Evolutionary conservation across 2,797 vertebrate species (phyloP), one percentile per base, ranked within the genome.

Genomic region (Merluccius polli): DNA sequence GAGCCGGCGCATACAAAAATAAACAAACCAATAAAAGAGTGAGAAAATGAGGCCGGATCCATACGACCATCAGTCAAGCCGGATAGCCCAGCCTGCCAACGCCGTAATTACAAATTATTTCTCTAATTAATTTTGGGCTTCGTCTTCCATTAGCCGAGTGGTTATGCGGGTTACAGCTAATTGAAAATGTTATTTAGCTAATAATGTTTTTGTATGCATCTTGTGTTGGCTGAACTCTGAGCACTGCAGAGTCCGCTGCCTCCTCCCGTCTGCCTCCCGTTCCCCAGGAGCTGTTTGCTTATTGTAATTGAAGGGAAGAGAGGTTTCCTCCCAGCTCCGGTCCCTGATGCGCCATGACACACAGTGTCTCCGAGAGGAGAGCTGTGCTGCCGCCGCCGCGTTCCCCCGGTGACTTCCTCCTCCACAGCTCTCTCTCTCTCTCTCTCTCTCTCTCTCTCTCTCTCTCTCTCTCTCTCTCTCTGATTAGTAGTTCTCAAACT

Each of bases 321-420:
- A 82, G 80, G 82, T 77, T 87, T 85, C 91, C 91, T 85, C 5
- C n/a, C 24, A 27, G 59, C 18, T 67, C 11, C 44, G 18, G 16
- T 38, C 93, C 92, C 89, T 95, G 96, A 96, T 95, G 94, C 94
- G 94, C 94, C 95, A 94, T 93, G 95, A 96, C 86, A 81, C 85
- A 80, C 33, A 71, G 74, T 70, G 84, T 87, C 86, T 88, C 70
- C 75, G 72, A 83, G 82, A 91, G 85, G 87, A 79, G 86, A 82
- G 77, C 75, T 85, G 85, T 81, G 85, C 79, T 81, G 77, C 67
- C 83, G 78, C 85, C 38, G 59, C 36, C 76, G 82, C 78, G 65
- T 78, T 87, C 81, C 78, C 16, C 38, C 13, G 13, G 38, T 16
- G 38, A 41, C 38, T 41, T 41, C 38, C 38, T 41, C 38, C 38